phyloP scores from a whole-genome alignment of 2,797 vertebrate species.

The Adrianichthys oophorus region DNA sequence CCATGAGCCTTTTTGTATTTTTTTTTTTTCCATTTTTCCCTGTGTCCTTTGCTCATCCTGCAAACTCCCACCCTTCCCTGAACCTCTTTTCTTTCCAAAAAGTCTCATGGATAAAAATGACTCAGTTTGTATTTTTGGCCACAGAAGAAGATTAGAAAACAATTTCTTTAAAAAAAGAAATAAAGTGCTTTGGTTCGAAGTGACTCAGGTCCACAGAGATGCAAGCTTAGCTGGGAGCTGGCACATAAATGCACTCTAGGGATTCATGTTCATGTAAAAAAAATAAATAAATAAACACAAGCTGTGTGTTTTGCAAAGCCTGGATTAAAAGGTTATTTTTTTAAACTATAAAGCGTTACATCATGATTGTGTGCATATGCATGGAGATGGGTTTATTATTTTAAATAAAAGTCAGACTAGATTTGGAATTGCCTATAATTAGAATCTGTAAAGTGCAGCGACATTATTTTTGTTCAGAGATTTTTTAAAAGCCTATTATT shows the following conservation, averaged over 20 bases:
- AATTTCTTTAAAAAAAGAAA: constrained; percentile 23
- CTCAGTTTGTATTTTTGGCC: constrained; percentile 50
- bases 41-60: constrained; percentile 5
- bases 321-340: background rate
- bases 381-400: no score
- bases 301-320: background rate
- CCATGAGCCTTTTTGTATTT: constrained; percentile 21
- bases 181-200: constrained; percentile 19
- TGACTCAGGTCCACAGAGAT: constrained; percentile 17
- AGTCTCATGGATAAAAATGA: constrained; percentile 40
- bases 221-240: background rate
- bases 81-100: constrained; percentile 7
- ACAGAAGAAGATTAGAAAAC: constrained; percentile 25
- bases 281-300: background rate
- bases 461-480: background rate
- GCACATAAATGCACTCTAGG: constrained; percentile 1
- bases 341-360: background rate
- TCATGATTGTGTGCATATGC: constrained; percentile 16
- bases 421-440: no score
- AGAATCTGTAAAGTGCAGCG: no score
- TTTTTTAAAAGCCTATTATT: background rate
- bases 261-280: background rate
- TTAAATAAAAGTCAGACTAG: no score
- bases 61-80: background rate
- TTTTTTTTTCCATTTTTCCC: constrained; percentile 1